phyloP scores from a whole-genome alignment of 2,888 invertebrate genomes.

The Embidobia sp. region DNA sequence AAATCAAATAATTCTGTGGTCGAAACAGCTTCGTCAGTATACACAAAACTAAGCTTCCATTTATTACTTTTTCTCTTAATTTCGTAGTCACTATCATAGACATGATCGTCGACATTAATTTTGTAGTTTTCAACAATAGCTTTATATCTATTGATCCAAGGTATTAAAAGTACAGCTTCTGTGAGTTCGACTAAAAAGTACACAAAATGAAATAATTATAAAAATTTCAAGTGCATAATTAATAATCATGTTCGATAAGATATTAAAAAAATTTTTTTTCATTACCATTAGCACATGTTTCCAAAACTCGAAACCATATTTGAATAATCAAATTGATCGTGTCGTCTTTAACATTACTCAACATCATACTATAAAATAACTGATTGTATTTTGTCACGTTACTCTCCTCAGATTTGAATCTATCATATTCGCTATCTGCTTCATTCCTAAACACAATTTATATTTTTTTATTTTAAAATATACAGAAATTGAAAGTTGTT shows the following conservation, averaged over 20 bases:
- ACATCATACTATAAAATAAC: constrained; percentile 31
- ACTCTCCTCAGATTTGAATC: constrained; percentile 4
- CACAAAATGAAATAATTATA: neutral
- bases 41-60: constrained; percentile 71
- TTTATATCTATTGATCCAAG: constrained; percentile 60
- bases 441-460: constrained; percentile 30
- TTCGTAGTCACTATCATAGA: no score
- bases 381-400: constrained; percentile 17
- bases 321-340: neutral
- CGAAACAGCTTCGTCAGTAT: constrained; percentile 71
- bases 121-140: neutral
- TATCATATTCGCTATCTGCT: constrained; percentile 8
- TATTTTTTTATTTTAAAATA: no score
- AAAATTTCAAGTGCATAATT: neutral
- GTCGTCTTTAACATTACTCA: neutral
- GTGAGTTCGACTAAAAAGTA: constrained; percentile 65
- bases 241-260: no score
- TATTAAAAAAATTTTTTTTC: no score
- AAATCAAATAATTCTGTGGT: constrained; percentile 68
- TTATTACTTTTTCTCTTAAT: neutral
- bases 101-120: no score
- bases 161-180: constrained; percentile 49
- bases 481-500: no score
- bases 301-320: constrained; percentile 5
- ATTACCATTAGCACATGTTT: constrained; percentile 65